Conservation (phyloP, 1,140 invertebrate genomes). For the Aporrectodea caliginosa region DNA sequence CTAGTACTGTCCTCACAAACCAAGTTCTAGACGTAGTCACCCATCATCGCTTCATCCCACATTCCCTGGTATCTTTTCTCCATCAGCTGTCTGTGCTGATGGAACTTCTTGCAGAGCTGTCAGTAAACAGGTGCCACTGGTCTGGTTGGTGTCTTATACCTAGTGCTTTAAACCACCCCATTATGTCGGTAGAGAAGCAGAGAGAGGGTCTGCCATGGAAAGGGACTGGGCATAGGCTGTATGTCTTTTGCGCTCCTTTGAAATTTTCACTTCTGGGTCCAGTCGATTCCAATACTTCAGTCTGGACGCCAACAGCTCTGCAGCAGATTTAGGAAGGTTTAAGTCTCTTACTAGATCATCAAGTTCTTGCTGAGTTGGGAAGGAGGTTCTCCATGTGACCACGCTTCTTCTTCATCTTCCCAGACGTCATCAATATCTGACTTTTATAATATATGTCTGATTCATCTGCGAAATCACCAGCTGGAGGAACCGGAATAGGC, state of each 20-base stretch:
- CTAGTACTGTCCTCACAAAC: no score
- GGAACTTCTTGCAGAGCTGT: background rate
- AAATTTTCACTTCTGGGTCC: constrained; percentile 26
- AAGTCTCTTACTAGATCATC: constrained; percentile 34
- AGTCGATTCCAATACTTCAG: constrained; percentile 30
- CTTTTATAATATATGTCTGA: background rate
- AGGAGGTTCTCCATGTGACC: constrained; percentile 16
- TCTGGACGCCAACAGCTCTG: constrained; percentile 33
- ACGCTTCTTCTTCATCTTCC: background rate
- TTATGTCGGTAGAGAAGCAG: constrained; percentile 10
- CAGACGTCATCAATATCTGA: background rate
- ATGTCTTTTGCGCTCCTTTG: constrained; percentile 17
- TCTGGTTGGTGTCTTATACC: background rate
- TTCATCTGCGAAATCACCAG: background rate
- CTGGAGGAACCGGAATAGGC: background rate
- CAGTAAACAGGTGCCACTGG: constrained; percentile 14
- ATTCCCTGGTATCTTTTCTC: no score
- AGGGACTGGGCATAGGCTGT: constrained; percentile 18
- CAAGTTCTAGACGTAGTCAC: no score
- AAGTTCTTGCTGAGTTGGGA: constrained; percentile 28
- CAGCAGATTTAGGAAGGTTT: constrained; percentile 28
- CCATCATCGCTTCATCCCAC: no score
- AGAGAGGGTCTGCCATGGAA: constrained; percentile 3
- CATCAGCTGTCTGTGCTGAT: no score
- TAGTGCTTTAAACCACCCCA: constrained; percentile 9